Conservation (phyloP, 2,888 invertebrate genomes). For the Ommatoiulus sabulosus region DNA sequence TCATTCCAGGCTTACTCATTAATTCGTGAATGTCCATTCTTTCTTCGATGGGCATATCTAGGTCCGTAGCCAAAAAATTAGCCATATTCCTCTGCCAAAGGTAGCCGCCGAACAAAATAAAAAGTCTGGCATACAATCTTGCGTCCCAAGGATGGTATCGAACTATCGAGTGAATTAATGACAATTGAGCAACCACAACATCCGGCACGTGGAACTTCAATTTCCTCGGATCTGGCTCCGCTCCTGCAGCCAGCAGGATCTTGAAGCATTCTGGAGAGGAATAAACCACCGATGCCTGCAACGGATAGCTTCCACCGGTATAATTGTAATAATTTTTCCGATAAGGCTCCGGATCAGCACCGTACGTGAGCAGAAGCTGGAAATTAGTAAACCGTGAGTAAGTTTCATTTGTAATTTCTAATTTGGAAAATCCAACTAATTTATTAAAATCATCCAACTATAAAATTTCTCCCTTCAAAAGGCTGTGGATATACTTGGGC, state of each 20-base stretch:
- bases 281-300: constrained; percentile 56
- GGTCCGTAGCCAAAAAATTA: constrained; percentile 49
- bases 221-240: constrained; percentile 52
- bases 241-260: constrained; percentile 52
- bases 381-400: background rate
- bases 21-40: constrained; percentile 46
- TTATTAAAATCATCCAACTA: too few relatives aligned
- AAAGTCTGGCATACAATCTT: constrained; percentile 35
- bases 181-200: constrained; percentile 44
- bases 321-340: background rate
- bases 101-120: constrained; percentile 57
- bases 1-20: constrained; percentile 53
- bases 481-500: too few relatives aligned
- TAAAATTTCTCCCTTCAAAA: too few relatives aligned
- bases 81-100: constrained; percentile 57
- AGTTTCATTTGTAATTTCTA: too few relatives aligned
- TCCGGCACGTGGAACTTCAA: constrained; percentile 25
- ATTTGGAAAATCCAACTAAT: too few relatives aligned
- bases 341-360: constrained; percentile 57
- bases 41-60: background rate
- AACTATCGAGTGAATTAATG: constrained; percentile 53
- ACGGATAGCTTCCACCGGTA: constrained; percentile 48
- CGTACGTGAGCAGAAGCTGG: constrained; percentile 58
- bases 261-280: constrained; percentile 46
- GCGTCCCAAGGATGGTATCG: background rate